These are phyloP conservation scores for Volucella zonaria DNA, from an alignment of 2,888 invertebrate genomes.

Conservation along the genomic window DNA sequence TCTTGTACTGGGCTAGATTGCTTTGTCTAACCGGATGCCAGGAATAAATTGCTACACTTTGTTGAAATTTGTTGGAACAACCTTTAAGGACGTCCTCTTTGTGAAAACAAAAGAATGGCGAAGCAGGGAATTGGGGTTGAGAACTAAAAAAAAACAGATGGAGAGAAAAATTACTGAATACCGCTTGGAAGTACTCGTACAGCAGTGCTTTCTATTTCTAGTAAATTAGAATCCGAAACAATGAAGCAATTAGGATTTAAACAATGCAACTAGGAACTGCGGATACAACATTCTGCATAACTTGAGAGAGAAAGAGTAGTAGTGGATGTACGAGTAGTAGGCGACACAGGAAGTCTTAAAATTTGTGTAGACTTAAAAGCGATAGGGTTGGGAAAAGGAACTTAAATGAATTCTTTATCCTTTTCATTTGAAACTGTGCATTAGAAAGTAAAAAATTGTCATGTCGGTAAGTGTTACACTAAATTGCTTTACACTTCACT, in stretches of 20 bases:
- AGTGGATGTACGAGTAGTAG: no score
- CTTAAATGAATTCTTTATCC: no score
- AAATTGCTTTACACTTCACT: no score
- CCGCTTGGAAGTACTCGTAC: background rate
- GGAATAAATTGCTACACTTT: constrained; percentile 55
- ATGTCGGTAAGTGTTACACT: no score
- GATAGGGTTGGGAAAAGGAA: no score
- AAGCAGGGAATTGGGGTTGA: background rate
- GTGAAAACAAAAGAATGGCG: no score
- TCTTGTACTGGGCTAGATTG: background rate
- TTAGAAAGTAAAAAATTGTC: no score
- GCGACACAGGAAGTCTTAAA: no score
- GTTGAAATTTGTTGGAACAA: constrained; percentile 18
- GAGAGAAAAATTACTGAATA: constrained; percentile 9
- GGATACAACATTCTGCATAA: background rate
- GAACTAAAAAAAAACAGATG: background rate
- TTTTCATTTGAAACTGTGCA: no score
- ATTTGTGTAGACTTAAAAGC: no score
- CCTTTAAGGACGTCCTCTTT: background rate
- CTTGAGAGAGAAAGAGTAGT: background rate
- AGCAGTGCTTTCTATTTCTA: background rate
- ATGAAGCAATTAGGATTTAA: constrained; percentile 61
- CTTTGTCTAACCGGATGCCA: constrained; percentile 24
- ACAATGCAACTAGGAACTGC: constrained; percentile 57
- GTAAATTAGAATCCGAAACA: constrained; percentile 29